Evolutionary conservation across 2,113 vertebrate genomes (phyloP), one percentile per base, ranked within the genome.

Genomic region (Mustela lutreola): DNA sequence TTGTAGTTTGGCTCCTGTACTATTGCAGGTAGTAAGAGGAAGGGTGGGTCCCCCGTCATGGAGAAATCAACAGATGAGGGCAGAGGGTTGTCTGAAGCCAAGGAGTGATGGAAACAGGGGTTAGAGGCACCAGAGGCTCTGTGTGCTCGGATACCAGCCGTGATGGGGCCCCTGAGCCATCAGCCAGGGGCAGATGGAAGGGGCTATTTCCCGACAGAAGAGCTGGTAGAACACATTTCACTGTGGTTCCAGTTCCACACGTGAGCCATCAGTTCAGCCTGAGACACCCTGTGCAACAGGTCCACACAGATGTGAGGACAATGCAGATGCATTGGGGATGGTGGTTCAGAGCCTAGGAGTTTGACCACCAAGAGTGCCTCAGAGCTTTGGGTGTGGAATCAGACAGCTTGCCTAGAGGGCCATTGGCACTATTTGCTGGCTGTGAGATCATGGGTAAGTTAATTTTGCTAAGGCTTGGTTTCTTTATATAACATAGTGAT

Each of bases 1-100:
- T 50, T 5, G 5, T 1, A 83, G 31, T 21, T 31, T 91, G 67
- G 36, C 16, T 42, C 19, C 11, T 16, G 1, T 0, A 22, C 22
- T 76, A 0, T 33, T 53, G 18, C 21, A 28, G 16, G 19, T 4
- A 10, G 11, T 45, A 1, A 75, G 15, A 12, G 33, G 42, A 80
- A 73, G 84, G 42, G 58, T 5, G 6, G 26, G n/a, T 56, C 67
- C 2, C 14, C 7, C 28, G 3, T 71, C 9, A 0, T 12, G 19
- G 39, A 31, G 19, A 78, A 58, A 12, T 4, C n/a, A 15, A 26
- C 21, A 19, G 58, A 14, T 39, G 4, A 18, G 5, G 36, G 12
- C 2, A 16, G 19, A 85, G 33, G 12, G 58, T 50, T 19, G 14
- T 31, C 21, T 76, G n/a, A 36, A 63, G 15, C 15, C 0, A 6